Percentiles rank a stretch among this genome's conserved stretches.
Evolutionary conservation across 2,888 invertebrate genomes (phyloP).

Genomic region (Cactoblastis cactorum): DNA sequence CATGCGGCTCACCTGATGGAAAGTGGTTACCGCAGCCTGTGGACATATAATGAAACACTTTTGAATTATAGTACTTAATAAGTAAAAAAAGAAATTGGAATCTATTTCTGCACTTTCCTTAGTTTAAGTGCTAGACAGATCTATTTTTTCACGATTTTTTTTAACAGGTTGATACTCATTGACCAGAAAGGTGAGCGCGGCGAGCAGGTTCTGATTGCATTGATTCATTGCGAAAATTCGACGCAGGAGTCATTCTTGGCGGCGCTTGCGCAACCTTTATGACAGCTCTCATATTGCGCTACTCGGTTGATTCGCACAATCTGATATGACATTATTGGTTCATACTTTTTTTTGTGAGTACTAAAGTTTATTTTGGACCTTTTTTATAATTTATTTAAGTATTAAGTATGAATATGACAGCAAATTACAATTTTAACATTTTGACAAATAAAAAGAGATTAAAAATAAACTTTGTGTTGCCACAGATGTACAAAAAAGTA

Average conservation of each 20-base stretch:
- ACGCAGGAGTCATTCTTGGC: slow-evolving; percentile 20
- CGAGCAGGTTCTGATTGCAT: slow-evolving; percentile 24
- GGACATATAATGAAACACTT: too few relatives aligned
- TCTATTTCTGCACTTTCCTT: neutral
- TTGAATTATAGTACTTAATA: too few relatives aligned
- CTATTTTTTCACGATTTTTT: slow-evolving; percentile 34
- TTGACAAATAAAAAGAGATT: too few relatives aligned
- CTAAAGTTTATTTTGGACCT: neutral
- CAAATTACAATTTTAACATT: too few relatives aligned
- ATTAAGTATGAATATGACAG: too few relatives aligned
- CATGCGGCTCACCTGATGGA: too few relatives aligned
- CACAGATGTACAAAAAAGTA: too few relatives aligned
- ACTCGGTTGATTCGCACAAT: slow-evolving; percentile 19
- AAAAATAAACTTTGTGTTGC: too few relatives aligned
- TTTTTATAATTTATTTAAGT: too few relatives aligned
- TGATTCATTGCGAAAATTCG: slow-evolving; percentile 25
- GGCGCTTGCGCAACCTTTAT: slow-evolving; percentile 21
- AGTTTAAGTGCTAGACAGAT: slow-evolving; percentile 26
- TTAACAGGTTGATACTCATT: slow-evolving; percentile 32
- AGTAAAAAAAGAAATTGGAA: too few relatives aligned
- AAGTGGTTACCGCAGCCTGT: too few relatives aligned
- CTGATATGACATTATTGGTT: slow-evolving; percentile 14
- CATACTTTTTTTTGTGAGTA: slow-evolving; percentile 4
- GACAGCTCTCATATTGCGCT: slow-evolving; percentile 19
- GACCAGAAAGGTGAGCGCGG: slow-evolving; percentile 24